Evolutionary conservation across 2,797 vertebrate species (phyloP), one percentile per base, ranked within the genome.

Genomic region (Neomorphus geoffroyi): DNA sequence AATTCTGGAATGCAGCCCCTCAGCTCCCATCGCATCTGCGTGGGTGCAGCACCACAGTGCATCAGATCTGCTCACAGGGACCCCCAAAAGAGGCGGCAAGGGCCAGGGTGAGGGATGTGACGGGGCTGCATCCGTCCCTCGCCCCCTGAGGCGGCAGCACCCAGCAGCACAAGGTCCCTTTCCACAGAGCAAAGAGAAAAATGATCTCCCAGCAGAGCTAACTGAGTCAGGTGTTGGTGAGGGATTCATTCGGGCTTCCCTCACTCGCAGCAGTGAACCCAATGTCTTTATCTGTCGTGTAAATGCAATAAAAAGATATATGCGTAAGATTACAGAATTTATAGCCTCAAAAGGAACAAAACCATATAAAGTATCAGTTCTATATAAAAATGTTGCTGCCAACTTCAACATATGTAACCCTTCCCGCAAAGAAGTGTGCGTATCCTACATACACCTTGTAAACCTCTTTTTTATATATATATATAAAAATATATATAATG

Each of bases 361-460:
- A 91, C 56, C 27, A 9, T 5, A 10, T 51, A 62, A 94, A 97
- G 77, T 70, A 91, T 75, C 89, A 74, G 91, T 97, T 96, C 90
- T 62, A 32, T 45, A 72, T 86, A 88, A 95, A 97, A 97, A 93
- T 58, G 82, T 80, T 84, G 93, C 93, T 94, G 95, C 88, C 16
- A 1, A 35, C 92, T 30, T 87, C 77, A 53, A 11, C 67, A 37
- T 41, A 23, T 16, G 86, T 67, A 95, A 37, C 56, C n/a, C 35
- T 69, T 64, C 32, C 43, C 41, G 57, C 69, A 53, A 41, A 92
- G 37, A 61, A 37, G 23, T 9, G 1, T 7, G 5, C 28, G 27
- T 10, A 26, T 41, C 56, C 18, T 61, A 26, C 13, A 22, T 16
- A 23, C 37, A 33, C 14, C 81, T 33, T 61, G 56, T 41, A 81